Evolutionary conservation across 2,797 vertebrate species (phyloP).

Genomic region (Eremophila alpestris): DNA sequence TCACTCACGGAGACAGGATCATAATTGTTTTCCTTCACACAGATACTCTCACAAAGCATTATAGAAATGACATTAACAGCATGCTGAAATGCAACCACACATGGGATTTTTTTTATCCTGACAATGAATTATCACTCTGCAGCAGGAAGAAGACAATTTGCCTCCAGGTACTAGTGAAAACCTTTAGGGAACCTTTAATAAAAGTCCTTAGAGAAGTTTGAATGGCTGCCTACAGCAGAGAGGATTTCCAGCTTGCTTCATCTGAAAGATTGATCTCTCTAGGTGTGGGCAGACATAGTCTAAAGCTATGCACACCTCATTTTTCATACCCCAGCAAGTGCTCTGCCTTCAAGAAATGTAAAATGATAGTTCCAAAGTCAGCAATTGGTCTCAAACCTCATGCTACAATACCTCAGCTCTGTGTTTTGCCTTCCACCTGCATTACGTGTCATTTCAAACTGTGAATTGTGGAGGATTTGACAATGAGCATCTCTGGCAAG

Average conservation of each 20-base stretch:
- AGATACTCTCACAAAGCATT: slow-evolving; percentile 36
- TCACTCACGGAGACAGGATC: background rate
- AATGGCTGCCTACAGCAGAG: slow-evolving; percentile 34
- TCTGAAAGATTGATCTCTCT: slow-evolving; percentile 44
- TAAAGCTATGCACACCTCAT: background rate
- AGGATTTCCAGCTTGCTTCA: background rate
- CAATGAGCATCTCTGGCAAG: background rate
- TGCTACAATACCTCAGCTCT: background rate
- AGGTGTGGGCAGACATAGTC: slow-evolving; percentile 11
- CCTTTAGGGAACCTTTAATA: slow-evolving; percentile 47
- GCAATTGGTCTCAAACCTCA: background rate
- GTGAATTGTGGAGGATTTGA: background rate
- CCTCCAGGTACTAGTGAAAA: slow-evolving; percentile 20
- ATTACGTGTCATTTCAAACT: background rate
- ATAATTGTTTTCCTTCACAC: slow-evolving; percentile 39
- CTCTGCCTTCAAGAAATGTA: slow-evolving; percentile 23
- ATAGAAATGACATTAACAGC: slow-evolving; percentile 19
- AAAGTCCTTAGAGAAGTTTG: slow-evolving; percentile 32
- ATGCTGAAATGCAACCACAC: slow-evolving; percentile 44
- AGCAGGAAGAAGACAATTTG: slow-evolving; percentile 38
- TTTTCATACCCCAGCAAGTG: background rate
- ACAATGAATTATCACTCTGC: slow-evolving; percentile 33
- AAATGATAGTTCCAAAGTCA: slow-evolving; percentile 14
- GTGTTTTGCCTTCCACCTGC: background rate
- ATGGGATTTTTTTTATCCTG: slow-evolving; percentile 31